phyloP scores from a whole-genome alignment of 1,140 invertebrate genomes.

The Drosophila nannoptera region DNA sequence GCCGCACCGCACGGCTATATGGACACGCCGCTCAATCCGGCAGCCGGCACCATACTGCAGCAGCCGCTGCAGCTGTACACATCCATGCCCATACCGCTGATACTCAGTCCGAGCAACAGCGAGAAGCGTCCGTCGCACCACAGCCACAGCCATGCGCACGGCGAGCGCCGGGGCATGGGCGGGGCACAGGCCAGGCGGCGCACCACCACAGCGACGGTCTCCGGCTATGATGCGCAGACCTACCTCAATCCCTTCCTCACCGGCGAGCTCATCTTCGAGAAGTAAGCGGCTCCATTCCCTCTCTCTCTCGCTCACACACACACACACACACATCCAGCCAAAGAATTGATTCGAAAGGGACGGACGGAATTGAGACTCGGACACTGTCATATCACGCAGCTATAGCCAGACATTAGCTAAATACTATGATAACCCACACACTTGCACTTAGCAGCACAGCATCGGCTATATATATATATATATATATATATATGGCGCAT shows the following conservation, averaged over 20 bases:
- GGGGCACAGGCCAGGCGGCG: conserved; percentile 53
- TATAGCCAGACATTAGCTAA: conserved; percentile 7
- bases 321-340: background rate
- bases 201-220: conserved; percentile 63
- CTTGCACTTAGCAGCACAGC: conserved; percentile 11
- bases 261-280: conserved; percentile 76
- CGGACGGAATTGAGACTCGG: background rate
- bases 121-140: conserved; percentile 67
- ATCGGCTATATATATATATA: conserved; percentile 2
- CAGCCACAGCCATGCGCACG: conserved; percentile 58
- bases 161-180: conserved; percentile 46
- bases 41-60: conserved; percentile 65
- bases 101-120: conserved; percentile 68
- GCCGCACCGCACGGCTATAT: conserved; percentile 60
- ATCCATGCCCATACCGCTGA: conserved; percentile 74
- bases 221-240: conserved; percentile 72
- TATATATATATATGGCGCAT: background rate
- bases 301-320: background rate
- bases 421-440: background rate
- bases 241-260: conserved; percentile 76
- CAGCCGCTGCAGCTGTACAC: conserved; percentile 68
- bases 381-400: conserved; percentile 38
- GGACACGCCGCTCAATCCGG: conserved; percentile 66
- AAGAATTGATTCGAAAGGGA: background rate
- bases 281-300: conserved; percentile 47